Evolutionary conservation across 2,797 vertebrate genomes (phyloP).

Genomic region (Craterocephalus amniculus): DNA sequence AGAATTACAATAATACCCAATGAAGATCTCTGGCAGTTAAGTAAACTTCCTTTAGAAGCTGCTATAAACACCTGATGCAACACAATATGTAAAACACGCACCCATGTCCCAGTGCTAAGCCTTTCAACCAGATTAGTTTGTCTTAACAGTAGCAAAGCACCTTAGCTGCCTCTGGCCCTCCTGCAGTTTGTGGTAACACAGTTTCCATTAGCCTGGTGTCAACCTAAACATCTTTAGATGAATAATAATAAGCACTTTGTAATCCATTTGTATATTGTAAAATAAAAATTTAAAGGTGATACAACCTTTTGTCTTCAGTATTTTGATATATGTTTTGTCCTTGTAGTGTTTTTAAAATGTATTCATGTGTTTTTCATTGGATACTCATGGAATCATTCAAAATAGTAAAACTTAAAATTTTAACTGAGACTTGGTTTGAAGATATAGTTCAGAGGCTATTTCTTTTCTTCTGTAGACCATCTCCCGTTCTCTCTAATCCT

Average conservation of each 20-base stretch:
- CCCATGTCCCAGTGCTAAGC: conserved; percentile 57
- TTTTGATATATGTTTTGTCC: not conserved
- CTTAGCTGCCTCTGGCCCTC: conserved; percentile 60
- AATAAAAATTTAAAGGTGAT: not conserved
- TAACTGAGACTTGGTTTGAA: not conserved
- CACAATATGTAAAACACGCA: conserved; percentile 54
- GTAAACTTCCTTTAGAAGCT: conserved; percentile 2
- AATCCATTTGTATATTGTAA: not conserved
- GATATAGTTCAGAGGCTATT: not conserved
- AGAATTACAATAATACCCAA: too few species aligned
- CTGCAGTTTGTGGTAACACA: conserved; percentile 27
- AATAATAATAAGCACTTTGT: not conserved
- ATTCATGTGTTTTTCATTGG: not conserved
- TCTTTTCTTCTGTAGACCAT: conserved; percentile 9
- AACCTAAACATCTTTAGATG: conserved; percentile 10
- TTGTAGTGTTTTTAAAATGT: not conserved
- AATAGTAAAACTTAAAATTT: not conserved
- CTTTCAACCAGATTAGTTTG: conserved; percentile 76
- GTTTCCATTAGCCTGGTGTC: conserved; percentile 32
- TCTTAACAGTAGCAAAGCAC: conserved; percentile 67
- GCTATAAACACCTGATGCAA: conserved; percentile 44
- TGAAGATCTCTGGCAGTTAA: not conserved
- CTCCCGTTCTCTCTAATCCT: conserved; percentile 49
- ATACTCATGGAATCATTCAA: not conserved
- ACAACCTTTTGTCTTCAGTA: too few species aligned